phyloP scores from a whole-genome alignment of 2,888 invertebrate genomes.

The Mamestra brassicae region DNA sequence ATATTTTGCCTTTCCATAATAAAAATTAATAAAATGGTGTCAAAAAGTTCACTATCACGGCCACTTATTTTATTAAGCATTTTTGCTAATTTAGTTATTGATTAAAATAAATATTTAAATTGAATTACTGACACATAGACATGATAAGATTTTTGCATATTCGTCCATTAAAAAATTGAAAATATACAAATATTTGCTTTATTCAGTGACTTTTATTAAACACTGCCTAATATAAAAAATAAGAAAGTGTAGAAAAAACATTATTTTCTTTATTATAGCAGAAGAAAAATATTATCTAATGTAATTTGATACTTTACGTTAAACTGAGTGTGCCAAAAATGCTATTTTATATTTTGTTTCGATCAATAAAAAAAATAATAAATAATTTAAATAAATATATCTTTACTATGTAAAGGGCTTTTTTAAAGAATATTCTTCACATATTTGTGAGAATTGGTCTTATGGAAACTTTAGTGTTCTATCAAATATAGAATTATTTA shows the following conservation, averaged over 20 bases:
- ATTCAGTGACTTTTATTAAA: background rate
- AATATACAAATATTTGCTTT: background rate
- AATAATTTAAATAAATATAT: background rate
- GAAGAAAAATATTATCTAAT: background rate
- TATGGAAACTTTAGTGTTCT: constrained; percentile 44
- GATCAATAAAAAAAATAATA: too few relatives aligned
- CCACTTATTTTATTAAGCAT: background rate
- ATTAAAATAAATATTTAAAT: background rate
- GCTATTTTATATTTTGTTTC: background rate
- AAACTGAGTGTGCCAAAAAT: too few relatives aligned
- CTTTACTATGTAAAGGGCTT: background rate
- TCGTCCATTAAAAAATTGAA: background rate
- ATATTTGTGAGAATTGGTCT: background rate
- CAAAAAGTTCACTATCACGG: too few relatives aligned
- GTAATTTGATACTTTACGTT: background rate
- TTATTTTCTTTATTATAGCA: constrained; percentile 3
- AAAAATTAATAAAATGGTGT: background rate
- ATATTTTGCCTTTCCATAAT: background rate
- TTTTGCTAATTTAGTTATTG: background rate
- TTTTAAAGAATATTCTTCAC: background rate
- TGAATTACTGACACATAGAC: rapidly evolving
- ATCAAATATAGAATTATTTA: constrained; percentile 46
- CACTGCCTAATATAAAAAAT: background rate
- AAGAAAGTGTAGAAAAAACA: rapidly evolving
- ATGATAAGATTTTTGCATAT: background rate